These are phyloP conservation scores for Uromys caudimaculatus DNA, from an alignment of 2,797 vertebrate genomes.

Conservation along the genomic window DNA sequence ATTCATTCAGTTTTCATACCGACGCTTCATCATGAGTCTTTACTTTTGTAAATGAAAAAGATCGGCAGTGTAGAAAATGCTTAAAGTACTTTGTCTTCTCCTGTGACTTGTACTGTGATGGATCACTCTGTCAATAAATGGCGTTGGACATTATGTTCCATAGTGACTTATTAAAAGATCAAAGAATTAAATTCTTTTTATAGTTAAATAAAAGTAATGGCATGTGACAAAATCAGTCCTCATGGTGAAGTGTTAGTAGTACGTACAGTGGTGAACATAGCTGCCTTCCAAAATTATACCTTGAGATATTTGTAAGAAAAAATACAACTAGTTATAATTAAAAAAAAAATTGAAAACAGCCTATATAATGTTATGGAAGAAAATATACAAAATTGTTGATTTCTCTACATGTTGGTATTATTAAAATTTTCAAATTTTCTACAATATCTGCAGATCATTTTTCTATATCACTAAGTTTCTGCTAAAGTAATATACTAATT, in stretches of 20 bases:
- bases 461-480: slow-evolving; percentile 33
- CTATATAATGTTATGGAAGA: background rate
- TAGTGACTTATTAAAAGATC: background rate
- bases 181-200: background rate
- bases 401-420: slow-evolving; percentile 6
- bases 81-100: slow-evolving; percentile 44
- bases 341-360: slow-evolving; percentile 12
- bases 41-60: slow-evolving; percentile 60
- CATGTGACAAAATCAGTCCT: background rate
- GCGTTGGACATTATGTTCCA: background rate
- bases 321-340: background rate
- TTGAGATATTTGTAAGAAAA: slow-evolving; percentile 19
- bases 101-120: background rate
- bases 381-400: slow-evolving; percentile 9
- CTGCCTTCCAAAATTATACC: background rate
- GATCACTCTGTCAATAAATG: slow-evolving; percentile 14
- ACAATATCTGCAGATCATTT: background rate
- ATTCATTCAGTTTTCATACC: slow-evolving; percentile 44
- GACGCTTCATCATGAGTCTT: slow-evolving; percentile 8
- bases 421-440: slow-evolving; percentile 50
- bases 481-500: slow-evolving; percentile 48
- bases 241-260: background rate
- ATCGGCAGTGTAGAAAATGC: slow-evolving; percentile 15
- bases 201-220: background rate
- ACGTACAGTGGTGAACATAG: background rate